Conservation (phyloP, 2,113 vertebrate genomes). For the Calyptomena viridis region DNA sequence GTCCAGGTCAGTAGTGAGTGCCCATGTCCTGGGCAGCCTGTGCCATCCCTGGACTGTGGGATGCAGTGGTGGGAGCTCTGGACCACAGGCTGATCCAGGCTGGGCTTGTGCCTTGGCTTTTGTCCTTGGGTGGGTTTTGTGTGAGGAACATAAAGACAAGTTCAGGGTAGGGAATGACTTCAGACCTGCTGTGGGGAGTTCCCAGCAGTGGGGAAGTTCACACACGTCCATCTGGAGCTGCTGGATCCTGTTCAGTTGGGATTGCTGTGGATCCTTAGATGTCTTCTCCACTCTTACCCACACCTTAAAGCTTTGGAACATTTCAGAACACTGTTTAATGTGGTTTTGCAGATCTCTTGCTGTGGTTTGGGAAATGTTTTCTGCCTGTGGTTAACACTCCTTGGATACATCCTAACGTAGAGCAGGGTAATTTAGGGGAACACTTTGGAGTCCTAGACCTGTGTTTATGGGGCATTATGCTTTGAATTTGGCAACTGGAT, state of each 20-base stretch:
- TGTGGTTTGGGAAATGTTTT: background rate
- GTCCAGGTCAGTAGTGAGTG: background rate
- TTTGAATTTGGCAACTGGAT: background rate
- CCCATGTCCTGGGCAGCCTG: background rate
- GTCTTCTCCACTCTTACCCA: background rate
- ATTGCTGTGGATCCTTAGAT: background rate
- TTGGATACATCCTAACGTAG: background rate
- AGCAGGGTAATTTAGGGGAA: background rate
- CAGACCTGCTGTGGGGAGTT: background rate
- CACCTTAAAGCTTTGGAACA: background rate
- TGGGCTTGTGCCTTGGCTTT: background rate
- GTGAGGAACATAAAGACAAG: fast-evolving
- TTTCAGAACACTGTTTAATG: background rate
- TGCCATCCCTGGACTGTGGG: fast-evolving
- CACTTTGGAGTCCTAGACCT: background rate
- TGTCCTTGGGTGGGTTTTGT: fast-evolving
- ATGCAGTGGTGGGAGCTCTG: background rate
- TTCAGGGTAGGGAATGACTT: background rate
- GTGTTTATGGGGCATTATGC: background rate
- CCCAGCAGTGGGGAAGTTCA: background rate
- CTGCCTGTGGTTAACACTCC: fast-evolving
- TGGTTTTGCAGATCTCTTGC: background rate
- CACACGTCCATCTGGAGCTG: fast-evolving
- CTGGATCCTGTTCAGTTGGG: fast-evolving
- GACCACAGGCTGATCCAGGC: background rate